These are phyloP conservation scores for Eubucco bourcierii DNA, from an alignment of 2,113 vertebrate species.

Conservation along the genomic window DNA sequence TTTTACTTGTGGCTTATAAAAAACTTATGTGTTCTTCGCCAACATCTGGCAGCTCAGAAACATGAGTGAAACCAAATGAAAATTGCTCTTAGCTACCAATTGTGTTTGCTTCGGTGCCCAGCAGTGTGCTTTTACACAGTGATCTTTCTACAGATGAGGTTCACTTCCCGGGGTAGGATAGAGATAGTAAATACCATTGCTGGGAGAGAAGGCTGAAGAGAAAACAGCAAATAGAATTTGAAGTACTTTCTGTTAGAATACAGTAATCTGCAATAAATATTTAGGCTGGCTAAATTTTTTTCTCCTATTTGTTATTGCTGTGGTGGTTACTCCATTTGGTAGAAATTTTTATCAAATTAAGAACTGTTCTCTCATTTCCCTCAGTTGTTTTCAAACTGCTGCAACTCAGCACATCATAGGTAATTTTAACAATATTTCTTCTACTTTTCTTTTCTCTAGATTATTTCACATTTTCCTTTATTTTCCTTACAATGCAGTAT, in stretches of 20 bases:
- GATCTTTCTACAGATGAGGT: background rate
- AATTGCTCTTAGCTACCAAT: background rate
- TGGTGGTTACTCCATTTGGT: background rate
- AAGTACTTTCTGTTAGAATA: background rate
- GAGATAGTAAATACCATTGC: background rate
- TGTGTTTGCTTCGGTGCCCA: background rate
- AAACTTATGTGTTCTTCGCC: background rate
- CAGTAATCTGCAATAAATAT: no score
- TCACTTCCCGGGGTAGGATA: background rate
- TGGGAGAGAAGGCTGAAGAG: background rate
- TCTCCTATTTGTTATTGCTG: background rate
- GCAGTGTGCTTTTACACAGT: background rate
- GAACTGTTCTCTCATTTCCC: background rate
- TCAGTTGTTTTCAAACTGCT: background rate
- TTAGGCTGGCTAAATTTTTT: no score
- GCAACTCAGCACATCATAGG: background rate
- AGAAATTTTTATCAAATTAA: background rate
- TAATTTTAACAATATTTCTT: background rate
- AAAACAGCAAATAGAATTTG: background rate
- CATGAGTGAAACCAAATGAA: background rate
- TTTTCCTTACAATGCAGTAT: background rate
- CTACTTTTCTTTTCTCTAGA: background rate
- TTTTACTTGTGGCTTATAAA: conserved; percentile 13
- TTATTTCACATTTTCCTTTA: background rate
- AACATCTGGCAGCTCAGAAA: background rate